phyloP scores from a whole-genome alignment of 2,888 invertebrate genomes.

The Epirrhoe tristata region DNA sequence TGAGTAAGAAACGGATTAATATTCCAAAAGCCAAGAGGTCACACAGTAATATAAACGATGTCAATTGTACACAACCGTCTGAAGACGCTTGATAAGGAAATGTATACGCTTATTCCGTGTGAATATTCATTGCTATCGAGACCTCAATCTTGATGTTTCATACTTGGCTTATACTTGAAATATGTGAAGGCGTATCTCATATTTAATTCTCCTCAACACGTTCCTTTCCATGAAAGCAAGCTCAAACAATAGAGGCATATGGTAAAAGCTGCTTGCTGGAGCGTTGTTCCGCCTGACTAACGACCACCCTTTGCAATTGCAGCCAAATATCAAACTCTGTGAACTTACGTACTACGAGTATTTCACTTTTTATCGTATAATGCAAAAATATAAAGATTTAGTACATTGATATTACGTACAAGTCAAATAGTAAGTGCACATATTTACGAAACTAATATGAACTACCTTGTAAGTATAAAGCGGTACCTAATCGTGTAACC shows the following conservation, averaged over 20 bases:
- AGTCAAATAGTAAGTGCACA: not conserved
- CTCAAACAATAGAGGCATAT: slow-evolving; percentile 35
- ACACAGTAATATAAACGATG: slow-evolving; percentile 26
- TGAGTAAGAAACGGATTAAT: slow-evolving; percentile 34
- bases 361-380: not conserved
- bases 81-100: slow-evolving; percentile 6
- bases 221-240: slow-evolving; percentile 34
- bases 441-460: not conserved
- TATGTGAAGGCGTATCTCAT: slow-evolving; percentile 5
- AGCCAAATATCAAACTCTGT: slow-evolving; percentile 29
- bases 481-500: not conserved
- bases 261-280: slow-evolving; percentile 22
- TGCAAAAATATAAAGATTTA: not conserved
- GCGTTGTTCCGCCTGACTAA: slow-evolving; percentile 31
- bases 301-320: slow-evolving; percentile 31
- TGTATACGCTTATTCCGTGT: not conserved
- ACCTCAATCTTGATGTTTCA: not conserved
- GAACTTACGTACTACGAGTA: slow-evolving; percentile 2
- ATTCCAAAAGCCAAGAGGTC: slow-evolving; percentile 43
- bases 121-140: not conserved
- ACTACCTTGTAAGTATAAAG: slow-evolving; percentile 1
- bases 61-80: slow-evolving; percentile 21
- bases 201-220: slow-evolving; percentile 20
- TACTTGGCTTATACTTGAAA: not conserved
- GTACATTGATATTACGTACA: not conserved